Conservation (phyloP, 2,113 vertebrate species). For the Heloderma charlesbogerti region DNA sequence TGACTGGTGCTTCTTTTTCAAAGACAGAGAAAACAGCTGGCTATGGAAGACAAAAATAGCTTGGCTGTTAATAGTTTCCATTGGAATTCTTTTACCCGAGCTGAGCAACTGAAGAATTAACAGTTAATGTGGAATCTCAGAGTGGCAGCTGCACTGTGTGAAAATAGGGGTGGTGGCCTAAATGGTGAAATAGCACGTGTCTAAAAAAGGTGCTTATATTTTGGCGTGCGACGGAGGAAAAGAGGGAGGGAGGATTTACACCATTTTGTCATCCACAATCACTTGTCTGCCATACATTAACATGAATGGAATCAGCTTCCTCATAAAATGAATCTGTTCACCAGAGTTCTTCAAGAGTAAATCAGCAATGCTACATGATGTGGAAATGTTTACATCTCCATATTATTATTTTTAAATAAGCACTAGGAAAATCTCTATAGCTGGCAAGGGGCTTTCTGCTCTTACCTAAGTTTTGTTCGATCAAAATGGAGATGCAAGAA, state of each 20-base stretch:
- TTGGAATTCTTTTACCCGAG: constrained; percentile 6
- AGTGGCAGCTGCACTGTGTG: constrained; percentile 54
- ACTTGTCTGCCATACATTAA: not conserved
- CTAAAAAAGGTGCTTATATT: constrained; percentile 27
- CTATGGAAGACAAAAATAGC: constrained; percentile 38
- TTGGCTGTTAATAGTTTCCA: constrained; percentile 18
- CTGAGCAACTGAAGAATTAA: constrained; percentile 30
- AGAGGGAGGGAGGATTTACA: constrained; percentile 12
- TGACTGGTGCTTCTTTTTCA: constrained; percentile 26
- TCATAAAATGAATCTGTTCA: not conserved
- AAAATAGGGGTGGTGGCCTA: constrained; percentile 2
- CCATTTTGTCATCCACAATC: constrained; percentile 20
- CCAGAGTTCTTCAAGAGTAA: constrained; percentile 15
- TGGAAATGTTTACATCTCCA: not conserved
- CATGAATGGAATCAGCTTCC: not conserved
- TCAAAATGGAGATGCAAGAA: not conserved
- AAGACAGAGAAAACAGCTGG: constrained; percentile 32
- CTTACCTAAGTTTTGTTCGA: not conserved
- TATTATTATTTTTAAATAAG: constrained; percentile 10
- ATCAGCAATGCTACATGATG: not conserved
- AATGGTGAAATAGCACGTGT: constrained; percentile 5
- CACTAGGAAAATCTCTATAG: not conserved
- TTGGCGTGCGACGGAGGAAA: not conserved
- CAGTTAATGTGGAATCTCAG: constrained; percentile 34
- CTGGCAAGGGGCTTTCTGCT: not conserved